Percentiles rank a stretch among this genome's conserved stretches.
These are phyloP conservation scores for Craterocephalus amniculus DNA, from an alignment of 2,797 vertebrate genomes.

Conservation along the genomic window DNA sequence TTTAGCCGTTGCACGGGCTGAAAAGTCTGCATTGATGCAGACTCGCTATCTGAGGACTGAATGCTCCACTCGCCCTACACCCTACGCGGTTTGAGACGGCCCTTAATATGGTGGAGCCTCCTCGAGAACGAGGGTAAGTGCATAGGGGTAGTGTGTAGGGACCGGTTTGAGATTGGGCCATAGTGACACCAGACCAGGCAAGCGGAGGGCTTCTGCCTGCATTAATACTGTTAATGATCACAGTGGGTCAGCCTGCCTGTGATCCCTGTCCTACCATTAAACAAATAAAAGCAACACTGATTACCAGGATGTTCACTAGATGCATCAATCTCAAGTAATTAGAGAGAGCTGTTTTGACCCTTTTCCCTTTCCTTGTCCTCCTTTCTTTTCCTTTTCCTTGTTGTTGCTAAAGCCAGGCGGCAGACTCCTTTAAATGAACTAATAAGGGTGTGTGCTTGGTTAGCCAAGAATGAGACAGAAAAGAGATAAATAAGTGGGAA, in stretches of 20 bases:
- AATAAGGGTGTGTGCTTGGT: constrained; percentile 76
- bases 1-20: too few relatives aligned
- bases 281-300: constrained; percentile 83
- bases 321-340: constrained; percentile 81
- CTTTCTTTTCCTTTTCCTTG: constrained; percentile 36
- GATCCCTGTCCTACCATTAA: constrained; percentile 79
- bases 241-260: constrained; percentile 76
- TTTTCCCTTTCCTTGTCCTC: constrained; percentile 53
- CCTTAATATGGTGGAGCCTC: too few relatives aligned
- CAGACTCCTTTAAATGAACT: constrained; percentile 74
- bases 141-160: too few relatives aligned
- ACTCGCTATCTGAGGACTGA: too few relatives aligned
- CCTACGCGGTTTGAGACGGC: too few relatives aligned
- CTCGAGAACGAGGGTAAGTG: too few relatives aligned
- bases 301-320: constrained; percentile 77
- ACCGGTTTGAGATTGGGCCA: too few relatives aligned
- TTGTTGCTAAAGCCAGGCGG: constrained; percentile 58
- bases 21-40: too few relatives aligned
- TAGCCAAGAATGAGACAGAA: constrained; percentile 72
- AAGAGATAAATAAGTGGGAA: constrained; percentile 64
- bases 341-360: constrained; percentile 72
- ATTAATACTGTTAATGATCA: constrained; percentile 80
- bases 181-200: constrained; percentile 35
- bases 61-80: too few relatives aligned
- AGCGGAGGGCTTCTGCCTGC: constrained; percentile 59